A percentile compares a stretch with the other conserved stretches of the same genome.
Conservation (phyloP, 2,113 vertebrate genomes). For the Psammodynastes pulverulentus region DNA sequence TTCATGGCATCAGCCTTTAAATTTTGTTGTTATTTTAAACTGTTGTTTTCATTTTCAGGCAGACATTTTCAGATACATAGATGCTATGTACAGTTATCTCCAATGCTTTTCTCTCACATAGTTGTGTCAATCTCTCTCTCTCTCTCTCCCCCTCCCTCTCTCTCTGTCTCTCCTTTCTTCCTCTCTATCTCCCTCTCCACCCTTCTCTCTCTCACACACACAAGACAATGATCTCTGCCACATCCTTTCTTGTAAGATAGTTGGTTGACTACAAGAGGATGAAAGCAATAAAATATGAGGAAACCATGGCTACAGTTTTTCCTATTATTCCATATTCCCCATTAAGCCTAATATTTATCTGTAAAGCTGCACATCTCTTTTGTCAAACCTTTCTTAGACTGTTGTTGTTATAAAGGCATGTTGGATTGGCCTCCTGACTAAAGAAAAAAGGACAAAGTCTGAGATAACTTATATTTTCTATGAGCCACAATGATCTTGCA, state of each 20-base stretch:
- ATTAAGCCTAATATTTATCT: neutral
- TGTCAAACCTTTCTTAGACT: neutral
- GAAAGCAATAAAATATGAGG: no score
- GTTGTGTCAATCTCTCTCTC: no score
- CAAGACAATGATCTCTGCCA: neutral
- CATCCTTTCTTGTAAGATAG: neutral
- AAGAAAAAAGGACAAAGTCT: neutral
- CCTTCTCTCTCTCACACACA: no score
- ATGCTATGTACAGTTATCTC: neutral
- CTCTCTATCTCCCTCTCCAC: no score
- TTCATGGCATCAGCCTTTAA: neutral
- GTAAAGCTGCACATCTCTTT: neutral
- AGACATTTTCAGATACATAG: neutral
- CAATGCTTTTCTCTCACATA: neutral
- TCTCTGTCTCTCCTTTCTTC: no score
- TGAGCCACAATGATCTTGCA: neutral
- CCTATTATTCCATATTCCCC: no score
- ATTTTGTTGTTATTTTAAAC: neutral
- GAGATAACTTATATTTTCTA: neutral
- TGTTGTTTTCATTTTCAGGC: neutral
- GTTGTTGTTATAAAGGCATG: neutral
- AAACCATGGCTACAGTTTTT: no score
- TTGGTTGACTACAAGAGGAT: neutral
- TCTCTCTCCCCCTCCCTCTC: neutral
- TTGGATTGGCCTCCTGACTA: neutral